Base-by-base conservation (phyloP, 2,113 vertebrate genomes). In the Boulengeromyrus knoepffleri region DNA sequence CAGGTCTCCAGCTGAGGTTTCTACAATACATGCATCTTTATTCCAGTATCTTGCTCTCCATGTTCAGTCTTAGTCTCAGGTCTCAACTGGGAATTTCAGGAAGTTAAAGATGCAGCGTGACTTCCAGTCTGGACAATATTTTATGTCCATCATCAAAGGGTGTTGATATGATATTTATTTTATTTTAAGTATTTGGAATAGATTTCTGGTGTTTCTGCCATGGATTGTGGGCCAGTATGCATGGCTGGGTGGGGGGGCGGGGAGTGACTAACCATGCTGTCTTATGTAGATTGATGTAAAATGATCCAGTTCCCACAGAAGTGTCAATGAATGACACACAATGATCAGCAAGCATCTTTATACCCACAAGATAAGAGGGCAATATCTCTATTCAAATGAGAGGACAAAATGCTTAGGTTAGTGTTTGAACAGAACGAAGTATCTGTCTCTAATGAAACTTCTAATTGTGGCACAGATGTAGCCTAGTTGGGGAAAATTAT, bases 61-160 rank as follows among this genome's bases (percentile, higher is more conserved):
- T 74, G 66, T 74, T 74, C 27, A 31, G 66, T 31, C 27, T 31
- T 12, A 5, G n/a, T 74, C 66, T 31, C 27, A 5, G 66, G 27
- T 36, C 66, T 36, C 27, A 36, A 31, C 27, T 12, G 66, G n/a
- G 66, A 36, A 31, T 74, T 74, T 74, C 66, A 74, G 66, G 66
- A 74, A 74, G 27, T n/a, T 15, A 74, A 74, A 31, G 3, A n/a
- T 36, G 66, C 66, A 12, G 66, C 0, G 31, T 3, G 86, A 12
- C 17, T n/a, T 17, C 24, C 15, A 87, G 27, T 49, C 46, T 42
- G 83, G 58, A 90, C 19, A 58, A 77, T 88, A 85, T 86, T 10
- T 85, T 88, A 58, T 91, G 74, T 85, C 47, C 19, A 49, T 42
- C 39, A 90, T 84, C 66, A 90, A 91, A 92, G 84, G 24, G 31